Percentiles rank a stretch among this genome's conserved stretches.
These are phyloP conservation scores for Hydroisotoma schaefferi DNA, from an alignment of 2,888 invertebrate species.

Conservation along the genomic window DNA sequence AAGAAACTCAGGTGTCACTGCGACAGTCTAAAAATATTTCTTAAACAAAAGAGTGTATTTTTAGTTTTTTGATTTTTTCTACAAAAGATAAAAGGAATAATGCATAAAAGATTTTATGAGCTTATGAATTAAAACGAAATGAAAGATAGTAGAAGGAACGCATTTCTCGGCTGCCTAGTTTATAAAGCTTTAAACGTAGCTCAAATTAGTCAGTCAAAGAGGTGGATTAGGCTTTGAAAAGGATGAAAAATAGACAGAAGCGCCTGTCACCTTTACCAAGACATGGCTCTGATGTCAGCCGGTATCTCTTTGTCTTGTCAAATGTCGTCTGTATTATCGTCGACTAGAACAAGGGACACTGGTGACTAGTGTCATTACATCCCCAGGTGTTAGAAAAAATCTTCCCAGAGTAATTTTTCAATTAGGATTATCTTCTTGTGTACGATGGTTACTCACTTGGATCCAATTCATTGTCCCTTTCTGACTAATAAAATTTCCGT, in stretches of 20 bases:
- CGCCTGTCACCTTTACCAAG: constrained; percentile 14
- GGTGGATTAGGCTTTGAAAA: background rate
- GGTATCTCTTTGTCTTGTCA: constrained; percentile 40
- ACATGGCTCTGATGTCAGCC: constrained; percentile 31
- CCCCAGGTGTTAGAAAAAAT: constrained; percentile 33
- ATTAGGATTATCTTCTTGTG: constrained; percentile 22
- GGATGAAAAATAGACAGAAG: background rate
- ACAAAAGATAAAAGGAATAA: no score
- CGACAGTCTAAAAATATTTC: no score
- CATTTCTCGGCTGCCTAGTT: no score
- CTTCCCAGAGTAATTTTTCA: constrained; percentile 32
- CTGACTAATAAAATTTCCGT: no score
- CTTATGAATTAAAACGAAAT: background rate
- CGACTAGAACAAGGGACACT: constrained; percentile 16
- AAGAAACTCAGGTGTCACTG: no score
- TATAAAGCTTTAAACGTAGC: background rate
- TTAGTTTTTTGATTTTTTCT: no score
- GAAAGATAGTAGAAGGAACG: background rate
- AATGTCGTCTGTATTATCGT: constrained; percentile 29
- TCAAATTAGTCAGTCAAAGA: constrained; percentile 14
- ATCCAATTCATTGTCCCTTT: constrained; percentile 1
- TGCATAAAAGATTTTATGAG: background rate
- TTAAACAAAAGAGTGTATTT: no score
- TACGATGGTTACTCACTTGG: constrained; percentile 9
- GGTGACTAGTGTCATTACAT: constrained; percentile 19